phyloP scores from a whole-genome alignment of 2,797 vertebrate species.

The Loris lydekkerianus region DNA sequence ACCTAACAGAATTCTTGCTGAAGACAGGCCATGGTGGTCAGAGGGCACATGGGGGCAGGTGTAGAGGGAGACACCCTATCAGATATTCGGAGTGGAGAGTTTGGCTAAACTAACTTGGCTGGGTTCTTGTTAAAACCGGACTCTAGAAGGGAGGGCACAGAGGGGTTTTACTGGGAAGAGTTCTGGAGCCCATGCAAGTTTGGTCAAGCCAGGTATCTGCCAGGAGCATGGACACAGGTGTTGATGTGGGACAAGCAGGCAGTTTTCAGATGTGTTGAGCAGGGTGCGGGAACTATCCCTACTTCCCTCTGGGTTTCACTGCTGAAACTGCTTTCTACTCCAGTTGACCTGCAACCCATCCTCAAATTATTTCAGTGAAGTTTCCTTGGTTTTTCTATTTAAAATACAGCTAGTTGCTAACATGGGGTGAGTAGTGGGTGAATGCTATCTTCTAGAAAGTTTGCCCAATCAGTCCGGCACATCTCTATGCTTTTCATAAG shows the following conservation, averaged over 20 bases:
- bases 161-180: not conserved
- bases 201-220: not conserved
- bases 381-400: conserved; percentile 7
- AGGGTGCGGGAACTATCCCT: not conserved
- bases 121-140: not conserved
- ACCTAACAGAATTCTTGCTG: not conserved
- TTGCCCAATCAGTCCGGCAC: conserved; percentile 56
- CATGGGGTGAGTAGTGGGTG: not conserved
- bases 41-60: not conserved
- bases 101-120: not conserved
- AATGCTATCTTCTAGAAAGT: conserved; percentile 55
- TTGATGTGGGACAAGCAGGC: not conserved
- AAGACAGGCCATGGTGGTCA: not conserved
- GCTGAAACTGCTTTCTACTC: not conserved
- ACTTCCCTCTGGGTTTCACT: not conserved
- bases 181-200: not conserved
- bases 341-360: not conserved
- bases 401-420: not conserved
- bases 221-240: not conserved
- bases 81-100: not conserved
- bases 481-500: conserved; percentile 85
- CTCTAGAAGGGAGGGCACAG: not conserved
- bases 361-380: not conserved
- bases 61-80: not conserved
- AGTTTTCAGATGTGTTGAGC: not conserved